phyloP scores from a whole-genome alignment of 2,113 vertebrate species.

The Rhinolophus ferrumequinum region DNA sequence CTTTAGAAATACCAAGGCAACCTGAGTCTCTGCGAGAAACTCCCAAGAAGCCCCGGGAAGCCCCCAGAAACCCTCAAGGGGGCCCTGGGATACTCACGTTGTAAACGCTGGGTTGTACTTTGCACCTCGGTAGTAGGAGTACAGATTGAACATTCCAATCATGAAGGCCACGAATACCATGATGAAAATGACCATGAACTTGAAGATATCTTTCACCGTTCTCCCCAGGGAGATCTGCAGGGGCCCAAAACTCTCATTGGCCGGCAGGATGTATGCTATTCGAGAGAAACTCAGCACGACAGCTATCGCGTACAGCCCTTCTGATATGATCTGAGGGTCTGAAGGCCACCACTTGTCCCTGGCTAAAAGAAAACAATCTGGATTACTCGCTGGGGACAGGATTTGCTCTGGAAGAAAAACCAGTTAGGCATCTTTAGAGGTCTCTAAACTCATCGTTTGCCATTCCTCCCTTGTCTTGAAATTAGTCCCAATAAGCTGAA shows the following conservation, averaged over 20 bases:
- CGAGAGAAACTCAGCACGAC: constrained; percentile 98
- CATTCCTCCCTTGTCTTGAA: background rate
- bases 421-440: background rate
- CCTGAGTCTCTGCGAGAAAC: background rate
- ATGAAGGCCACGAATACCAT: constrained; percentile 99
- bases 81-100: constrained; percentile 90
- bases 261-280: constrained; percentile 98
- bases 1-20: constrained; percentile 4
- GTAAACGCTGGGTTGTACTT: constrained; percentile 99
- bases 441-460: background rate
- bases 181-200: constrained; percentile 99
- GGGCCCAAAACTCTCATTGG: constrained; percentile 98
- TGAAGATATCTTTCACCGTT: constrained; percentile 99
- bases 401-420: background rate
- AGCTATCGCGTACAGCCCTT: constrained; percentile 97
- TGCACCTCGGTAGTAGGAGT: constrained; percentile 98
- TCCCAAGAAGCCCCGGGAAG: background rate
- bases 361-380: constrained; percentile 86
- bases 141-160: constrained; percentile 99
- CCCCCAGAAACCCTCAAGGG: fast-evolving
- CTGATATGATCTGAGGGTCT: constrained; percentile 98
- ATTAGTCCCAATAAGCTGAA: background rate
- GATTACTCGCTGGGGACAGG: background rate
- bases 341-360: constrained; percentile 99
- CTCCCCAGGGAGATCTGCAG: constrained; percentile 98